phyloP scores from a whole-genome alignment of 2,113 vertebrate species.

The Phyllopteryx taeniolatus region DNA sequence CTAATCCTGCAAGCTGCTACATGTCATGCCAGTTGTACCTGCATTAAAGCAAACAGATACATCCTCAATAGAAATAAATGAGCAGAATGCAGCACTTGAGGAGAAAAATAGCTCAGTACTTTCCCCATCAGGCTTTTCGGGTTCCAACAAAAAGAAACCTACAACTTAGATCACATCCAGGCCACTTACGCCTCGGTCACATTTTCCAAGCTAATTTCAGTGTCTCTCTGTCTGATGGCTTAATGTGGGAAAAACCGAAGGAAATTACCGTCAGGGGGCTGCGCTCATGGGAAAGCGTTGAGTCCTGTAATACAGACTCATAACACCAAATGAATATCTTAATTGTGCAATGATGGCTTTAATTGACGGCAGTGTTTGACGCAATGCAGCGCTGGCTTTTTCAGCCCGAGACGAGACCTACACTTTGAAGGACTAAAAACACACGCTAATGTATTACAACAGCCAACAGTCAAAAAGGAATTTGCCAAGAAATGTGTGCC shows the following conservation, averaged over 20 bases:
- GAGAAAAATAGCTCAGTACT: conserved; percentile 21
- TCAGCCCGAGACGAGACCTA: not conserved
- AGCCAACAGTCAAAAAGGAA: not conserved
- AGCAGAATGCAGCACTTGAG: conserved; percentile 38
- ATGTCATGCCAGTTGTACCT: not conserved
- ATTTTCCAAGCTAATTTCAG: conserved; percentile 41
- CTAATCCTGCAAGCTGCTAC: not conserved
- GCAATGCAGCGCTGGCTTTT: not conserved
- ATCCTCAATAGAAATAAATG: conserved; percentile 38
- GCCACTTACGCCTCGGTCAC: too few relatives aligned
- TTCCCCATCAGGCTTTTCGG: conserved; percentile 35
- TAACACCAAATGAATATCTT: conserved; percentile 9
- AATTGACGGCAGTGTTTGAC: not conserved
- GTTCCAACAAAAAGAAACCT: conserved; percentile 40
- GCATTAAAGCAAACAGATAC: conserved; percentile 3
- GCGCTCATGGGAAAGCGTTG: conserved; percentile 13
- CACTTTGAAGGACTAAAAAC: not conserved
- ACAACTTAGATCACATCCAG: conserved; percentile 29
- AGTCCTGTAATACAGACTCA: conserved; percentile 15
- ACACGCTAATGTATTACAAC: not conserved
- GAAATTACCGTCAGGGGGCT: conserved; percentile 20
- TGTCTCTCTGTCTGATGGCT: conserved; percentile 26
- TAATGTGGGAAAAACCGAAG: conserved; percentile 28
- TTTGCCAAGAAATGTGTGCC: not conserved
- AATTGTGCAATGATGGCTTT: not conserved